Evolutionary conservation across 2,113 vertebrate species (phyloP).

Genomic region (Syngnathus typhle): DNA sequence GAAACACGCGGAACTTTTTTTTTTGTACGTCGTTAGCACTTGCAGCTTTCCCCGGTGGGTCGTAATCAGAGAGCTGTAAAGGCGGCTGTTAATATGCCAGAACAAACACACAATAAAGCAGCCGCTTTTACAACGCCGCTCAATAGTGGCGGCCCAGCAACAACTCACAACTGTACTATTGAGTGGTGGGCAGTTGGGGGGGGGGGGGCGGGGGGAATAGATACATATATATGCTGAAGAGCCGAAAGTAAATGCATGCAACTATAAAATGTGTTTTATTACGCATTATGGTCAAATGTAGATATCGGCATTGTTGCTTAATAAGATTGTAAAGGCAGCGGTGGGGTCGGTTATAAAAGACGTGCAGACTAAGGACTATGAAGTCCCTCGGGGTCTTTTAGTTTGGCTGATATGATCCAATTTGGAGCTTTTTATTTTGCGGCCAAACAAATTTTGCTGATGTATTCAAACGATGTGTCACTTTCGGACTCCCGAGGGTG

Average conservation of each 20-base stretch:
- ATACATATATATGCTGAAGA: slow-evolving; percentile 51
- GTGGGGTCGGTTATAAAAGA: slow-evolving; percentile 48
- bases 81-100: slow-evolving; percentile 59
- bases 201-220: slow-evolving; percentile 12
- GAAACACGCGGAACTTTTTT: slow-evolving; percentile 6
- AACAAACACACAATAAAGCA: slow-evolving; percentile 62
- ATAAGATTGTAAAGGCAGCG: slow-evolving; percentile 51
- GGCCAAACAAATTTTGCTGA: slow-evolving; percentile 25
- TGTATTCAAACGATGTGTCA: slow-evolving; percentile 4
- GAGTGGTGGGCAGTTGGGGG: slow-evolving; percentile 21
- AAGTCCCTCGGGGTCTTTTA: slow-evolving; percentile 29
- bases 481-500: not conserved
- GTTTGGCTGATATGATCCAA: slow-evolving; percentile 23
- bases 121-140: slow-evolving; percentile 51
- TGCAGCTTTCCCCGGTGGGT: slow-evolving; percentile 34
- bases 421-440: slow-evolving; percentile 28
- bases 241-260: slow-evolving; percentile 54
- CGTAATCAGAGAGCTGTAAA: slow-evolving; percentile 53
- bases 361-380: slow-evolving; percentile 40
- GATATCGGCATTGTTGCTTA: slow-evolving; percentile 47
- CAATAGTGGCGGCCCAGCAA: slow-evolving; percentile 49
- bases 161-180: slow-evolving; percentile 31
- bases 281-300: slow-evolving; percentile 47
- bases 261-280: slow-evolving; percentile 60
- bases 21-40: slow-evolving; percentile 34